These are phyloP conservation scores for Drosophila funebris DNA, from an alignment of 1,140 invertebrate species.

Conservation along the genomic window DNA sequence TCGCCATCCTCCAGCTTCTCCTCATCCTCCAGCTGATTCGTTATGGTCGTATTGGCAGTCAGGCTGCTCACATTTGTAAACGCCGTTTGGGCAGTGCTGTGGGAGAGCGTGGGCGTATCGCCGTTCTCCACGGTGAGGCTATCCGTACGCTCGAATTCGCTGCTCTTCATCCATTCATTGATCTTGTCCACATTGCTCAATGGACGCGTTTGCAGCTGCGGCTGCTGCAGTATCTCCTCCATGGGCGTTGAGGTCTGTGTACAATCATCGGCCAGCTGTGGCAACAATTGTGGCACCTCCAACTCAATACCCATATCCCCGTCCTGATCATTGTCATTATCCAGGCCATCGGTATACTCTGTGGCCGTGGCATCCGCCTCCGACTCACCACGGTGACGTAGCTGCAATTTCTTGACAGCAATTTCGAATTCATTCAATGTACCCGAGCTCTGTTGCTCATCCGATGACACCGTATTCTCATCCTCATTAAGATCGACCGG, in stretches of 20 bases:
- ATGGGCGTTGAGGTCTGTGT: conserved; percentile 80
- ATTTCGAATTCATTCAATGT: conserved; percentile 77
- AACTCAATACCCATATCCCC: conserved; percentile 73
- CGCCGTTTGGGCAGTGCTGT: conserved; percentile 65
- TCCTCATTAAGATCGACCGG: conserved; percentile 64
- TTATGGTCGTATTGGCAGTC: conserved; percentile 74
- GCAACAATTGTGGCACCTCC: conserved; percentile 69
- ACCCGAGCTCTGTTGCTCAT: conserved; percentile 76
- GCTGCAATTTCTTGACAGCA: conserved; percentile 50
- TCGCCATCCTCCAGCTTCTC: conserved; percentile 86
- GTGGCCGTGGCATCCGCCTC: conserved; percentile 58
- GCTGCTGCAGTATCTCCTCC: conserved; percentile 72
- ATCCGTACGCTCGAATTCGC: conserved; percentile 77
- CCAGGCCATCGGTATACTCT: conserved; percentile 62
- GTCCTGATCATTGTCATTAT: conserved; percentile 61
- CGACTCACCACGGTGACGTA: conserved; percentile 53
- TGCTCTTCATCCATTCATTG: conserved; percentile 80
- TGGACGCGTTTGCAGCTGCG: conserved; percentile 55
- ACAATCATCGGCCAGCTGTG: conserved; percentile 63
- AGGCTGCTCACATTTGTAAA: conserved; percentile 70
- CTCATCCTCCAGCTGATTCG: conserved; percentile 81
- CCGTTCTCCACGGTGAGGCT: conserved; percentile 78
- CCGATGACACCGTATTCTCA: conserved; percentile 74
- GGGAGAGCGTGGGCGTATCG: conserved; percentile 55
- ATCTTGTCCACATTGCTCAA: conserved; percentile 76